phyloP scores from a whole-genome alignment of 2,888 invertebrate species.

The Atethmia centrago region DNA sequence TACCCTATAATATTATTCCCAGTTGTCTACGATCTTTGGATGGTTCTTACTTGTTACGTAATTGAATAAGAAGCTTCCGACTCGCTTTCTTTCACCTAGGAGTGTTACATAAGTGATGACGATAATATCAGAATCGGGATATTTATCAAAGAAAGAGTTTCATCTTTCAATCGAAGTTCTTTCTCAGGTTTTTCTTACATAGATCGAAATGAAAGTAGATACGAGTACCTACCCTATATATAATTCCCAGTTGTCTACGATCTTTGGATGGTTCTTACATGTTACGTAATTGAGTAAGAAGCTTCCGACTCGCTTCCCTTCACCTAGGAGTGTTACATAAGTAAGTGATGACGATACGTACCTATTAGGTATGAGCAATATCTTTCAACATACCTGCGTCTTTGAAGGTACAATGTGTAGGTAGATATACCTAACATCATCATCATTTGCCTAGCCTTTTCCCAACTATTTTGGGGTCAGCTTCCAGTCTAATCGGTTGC shows the following conservation, averaged over 20 bases:
- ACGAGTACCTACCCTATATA: conserved; percentile 39
- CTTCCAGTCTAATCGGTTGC: no score
- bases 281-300: conserved; percentile 56
- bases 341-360: conserved; percentile 38
- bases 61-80: conserved; percentile 51
- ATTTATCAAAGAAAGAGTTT: background rate
- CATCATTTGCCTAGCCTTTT: no score
- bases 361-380: conserved; percentile 16
- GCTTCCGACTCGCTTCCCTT: conserved; percentile 33
- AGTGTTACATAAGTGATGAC: conserved; percentile 46
- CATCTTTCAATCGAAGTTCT: background rate
- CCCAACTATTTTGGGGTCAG: no score
- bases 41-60: conserved; percentile 52
- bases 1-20: conserved; percentile 51
- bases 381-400: conserved; percentile 23
- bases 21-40: conserved; percentile 36
- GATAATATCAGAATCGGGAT: background rate
- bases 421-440: no score
- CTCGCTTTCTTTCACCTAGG: conserved; percentile 26
- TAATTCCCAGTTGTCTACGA: conserved; percentile 47
- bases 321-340: conserved; percentile 36
- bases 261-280: conserved; percentile 43
- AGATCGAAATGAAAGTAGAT: conserved; percentile 29
- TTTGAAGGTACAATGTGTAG: conserved; percentile 19
- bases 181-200: conserved; percentile 8